Base-by-base conservation (phyloP, 2,113 vertebrate genomes). In the Macaca nemestrina region DNA sequence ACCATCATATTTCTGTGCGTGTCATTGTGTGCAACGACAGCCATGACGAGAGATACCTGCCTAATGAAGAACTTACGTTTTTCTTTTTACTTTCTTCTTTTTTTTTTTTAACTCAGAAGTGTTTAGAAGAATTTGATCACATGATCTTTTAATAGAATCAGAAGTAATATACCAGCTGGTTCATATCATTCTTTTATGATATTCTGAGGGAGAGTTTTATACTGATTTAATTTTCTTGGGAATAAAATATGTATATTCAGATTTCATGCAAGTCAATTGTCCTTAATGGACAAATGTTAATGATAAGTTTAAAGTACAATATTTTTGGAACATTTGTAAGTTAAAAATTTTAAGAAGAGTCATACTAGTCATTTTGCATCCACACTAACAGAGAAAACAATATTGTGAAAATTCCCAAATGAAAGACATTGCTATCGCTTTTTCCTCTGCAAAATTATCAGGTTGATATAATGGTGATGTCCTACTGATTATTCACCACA, bases 401-500 rank as follows among this genome's bases (percentile, higher is more conserved):
- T 61, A 88, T 76, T 90, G 76, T 61, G 30, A 88, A 96, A 90
- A 97, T 96, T 96, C 76, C 76, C 95, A 59, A 81, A 73, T 93
- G 94, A 95, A 95, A 95, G 52, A 55, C 50, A 23, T 23, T 45
- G 73, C 83, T 96, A 96, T 98, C 80, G 35, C 22, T 50, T 97
- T 91, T 93, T 96, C 82, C 64, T 98, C 88, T 76, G 75, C 88
- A 95, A 98, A 98, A 95, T 97, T 73, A 88, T 88, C 97, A 94
- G 83, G 23, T 86, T 98, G 96, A 93, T 97, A 92, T 85, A 97
- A 97, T 85, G 75, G 96, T 72, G 82, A 88, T 95, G 96, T 98
- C 97, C 96, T 97, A 96, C 94, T 96, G 97, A 98, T 98, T 98
- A 98, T 97, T 98, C 97, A 98, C 96, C 52, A 96, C 57, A 97